Evolutionary conservation across 2,888 invertebrate species (phyloP), one percentile per base, ranked within the genome.

Genomic region (Rhingia campestris): DNA sequence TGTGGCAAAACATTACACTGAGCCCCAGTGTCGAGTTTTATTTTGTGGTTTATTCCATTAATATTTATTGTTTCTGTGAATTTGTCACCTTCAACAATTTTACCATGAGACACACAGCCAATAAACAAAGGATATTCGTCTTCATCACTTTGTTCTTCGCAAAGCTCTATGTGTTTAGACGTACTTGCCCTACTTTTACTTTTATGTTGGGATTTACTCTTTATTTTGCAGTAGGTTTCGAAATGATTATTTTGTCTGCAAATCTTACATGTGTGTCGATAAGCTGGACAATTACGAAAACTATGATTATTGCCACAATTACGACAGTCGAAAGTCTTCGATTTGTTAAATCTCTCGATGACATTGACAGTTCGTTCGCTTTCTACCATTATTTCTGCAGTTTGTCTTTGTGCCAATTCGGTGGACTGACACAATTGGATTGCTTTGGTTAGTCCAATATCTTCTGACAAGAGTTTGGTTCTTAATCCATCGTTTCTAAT

Each of bases 401-500:
- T 22, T 22, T 69, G 69, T 35, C 35, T 56, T 35, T 56, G 41
- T 37, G 56, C 69, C 4, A 56, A 37, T 43, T 56, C 56, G 10
- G 54, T 69, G 2, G 56, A 12, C 41, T 69, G 22, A 14, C 69
- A 56, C 5, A 33, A 37, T 56, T 69, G 47, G 3, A 45, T 33
- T 0, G 56, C 47, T n/a, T 56, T 53, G 4, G 12, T 7, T 7
- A 56, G 10, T 2, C 7, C 33, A 12, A 47, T 47, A 32, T 69
- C 67, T 43, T 69, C 43, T 4, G 69, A 69, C 9, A 69, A 22
- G 33, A 69, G 47, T 47, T 54, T 43, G 9, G 56, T 56, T 35
- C 56, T 12, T 7, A 56, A 22, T 9, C 58, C 56, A 22, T 69
- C 56, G 7, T 64, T 64, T n/a, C n/a, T 6, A 4, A 54, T 37